These are phyloP conservation scores for Brachyhypopomus occidentalis DNA, from an alignment of 2,113 vertebrate genomes.

Conservation along the genomic window DNA sequence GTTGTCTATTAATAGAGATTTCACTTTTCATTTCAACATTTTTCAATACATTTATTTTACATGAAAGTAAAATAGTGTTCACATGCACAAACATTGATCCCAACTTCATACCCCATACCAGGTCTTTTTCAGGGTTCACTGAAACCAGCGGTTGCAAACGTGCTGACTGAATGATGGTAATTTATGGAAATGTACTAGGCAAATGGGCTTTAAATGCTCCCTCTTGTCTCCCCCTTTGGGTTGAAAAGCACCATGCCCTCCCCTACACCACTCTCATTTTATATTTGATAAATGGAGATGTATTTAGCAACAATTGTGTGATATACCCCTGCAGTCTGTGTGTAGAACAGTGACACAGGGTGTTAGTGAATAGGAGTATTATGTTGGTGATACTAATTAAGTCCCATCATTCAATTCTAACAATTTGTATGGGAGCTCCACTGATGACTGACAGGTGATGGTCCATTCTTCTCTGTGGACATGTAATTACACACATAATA, in stretches of 20 bases:
- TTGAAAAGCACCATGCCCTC: conserved; percentile 27
- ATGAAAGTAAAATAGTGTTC: background rate
- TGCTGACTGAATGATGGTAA: conserved; percentile 36
- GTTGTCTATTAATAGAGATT: conserved; percentile 22
- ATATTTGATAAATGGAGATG: background rate
- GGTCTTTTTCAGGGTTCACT: background rate
- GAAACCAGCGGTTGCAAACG: conserved; percentile 8
- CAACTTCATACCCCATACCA: background rate
- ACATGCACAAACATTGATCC: background rate
- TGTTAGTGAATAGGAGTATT: background rate
- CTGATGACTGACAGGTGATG: background rate
- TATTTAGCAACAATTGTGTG: background rate
- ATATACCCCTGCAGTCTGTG: background rate
- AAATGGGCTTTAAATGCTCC: conserved; percentile 42
- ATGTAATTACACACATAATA: background rate
- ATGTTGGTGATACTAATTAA: conserved; percentile 4
- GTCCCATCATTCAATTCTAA: background rate
- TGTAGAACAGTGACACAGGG: background rate
- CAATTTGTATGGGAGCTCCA: background rate
- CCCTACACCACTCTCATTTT: background rate
- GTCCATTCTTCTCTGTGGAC: background rate
- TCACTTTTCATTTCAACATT: conserved; percentile 18
- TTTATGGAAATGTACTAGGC: conserved; percentile 46
- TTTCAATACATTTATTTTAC: background rate
- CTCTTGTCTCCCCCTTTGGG: conserved; percentile 27